Evolutionary conservation across 2,797 vertebrate species (phyloP).

Genomic region (Aphelocoma californica): DNA sequence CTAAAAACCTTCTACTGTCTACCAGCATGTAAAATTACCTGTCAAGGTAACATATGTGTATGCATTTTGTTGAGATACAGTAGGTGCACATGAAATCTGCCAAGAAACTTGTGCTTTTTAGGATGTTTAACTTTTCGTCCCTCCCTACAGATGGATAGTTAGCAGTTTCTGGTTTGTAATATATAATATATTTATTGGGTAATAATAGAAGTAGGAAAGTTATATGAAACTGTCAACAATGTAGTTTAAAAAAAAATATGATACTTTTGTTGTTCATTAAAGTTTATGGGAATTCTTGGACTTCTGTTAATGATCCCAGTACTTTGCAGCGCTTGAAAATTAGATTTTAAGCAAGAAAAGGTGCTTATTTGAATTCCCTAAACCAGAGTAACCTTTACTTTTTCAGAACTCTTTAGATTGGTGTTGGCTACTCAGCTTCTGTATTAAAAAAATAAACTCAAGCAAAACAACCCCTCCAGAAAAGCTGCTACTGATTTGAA

Average conservation of each 20-base stretch:
- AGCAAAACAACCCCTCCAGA: neutral
- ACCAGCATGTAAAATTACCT: neutral
- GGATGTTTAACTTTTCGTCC: neutral
- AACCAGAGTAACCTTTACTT: neutral
- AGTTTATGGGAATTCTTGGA: neutral
- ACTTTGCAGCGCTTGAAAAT: neutral
- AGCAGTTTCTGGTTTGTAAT: neutral
- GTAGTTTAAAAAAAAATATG: neutral
- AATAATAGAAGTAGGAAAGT: neutral
- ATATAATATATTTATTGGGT: neutral
- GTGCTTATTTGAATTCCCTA: neutral
- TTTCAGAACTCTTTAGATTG: neutral
- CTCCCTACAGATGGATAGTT: neutral
- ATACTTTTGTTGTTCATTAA: neutral
- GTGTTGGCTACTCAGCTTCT: neutral
- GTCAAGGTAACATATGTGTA: fast-evolving
- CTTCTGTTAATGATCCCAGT: neutral
- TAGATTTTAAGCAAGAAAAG: neutral
- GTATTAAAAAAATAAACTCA: neutral
- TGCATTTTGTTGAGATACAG: neutral
- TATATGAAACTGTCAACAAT: neutral
- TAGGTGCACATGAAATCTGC: neutral
- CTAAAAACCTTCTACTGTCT: neutral
- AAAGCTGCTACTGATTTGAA: neutral
- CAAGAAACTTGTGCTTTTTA: neutral